Percentiles rank a stretch among this genome's conserved stretches.
These are phyloP conservation scores for Eira barbara DNA, from an alignment of 2,113 vertebrate genomes.

Conservation along the genomic window DNA sequence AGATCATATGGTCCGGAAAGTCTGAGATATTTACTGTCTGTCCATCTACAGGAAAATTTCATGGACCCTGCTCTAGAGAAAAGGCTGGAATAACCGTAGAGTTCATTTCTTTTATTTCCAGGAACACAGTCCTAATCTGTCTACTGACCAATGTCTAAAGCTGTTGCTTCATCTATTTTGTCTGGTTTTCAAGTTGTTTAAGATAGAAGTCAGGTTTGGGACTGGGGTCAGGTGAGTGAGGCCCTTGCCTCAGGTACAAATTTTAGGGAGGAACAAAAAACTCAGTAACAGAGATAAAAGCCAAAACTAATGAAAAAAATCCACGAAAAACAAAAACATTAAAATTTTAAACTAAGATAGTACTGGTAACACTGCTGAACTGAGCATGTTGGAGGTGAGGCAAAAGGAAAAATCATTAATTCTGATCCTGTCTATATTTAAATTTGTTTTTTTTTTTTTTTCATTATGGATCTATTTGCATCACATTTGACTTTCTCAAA, in stretches of 20 bases:
- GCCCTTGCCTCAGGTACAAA: background rate
- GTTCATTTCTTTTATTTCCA: background rate
- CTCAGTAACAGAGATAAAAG: background rate
- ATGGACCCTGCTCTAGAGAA: background rate
- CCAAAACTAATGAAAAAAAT: background rate
- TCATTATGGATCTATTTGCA: background rate
- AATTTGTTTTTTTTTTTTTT: background rate
- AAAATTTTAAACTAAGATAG: background rate
- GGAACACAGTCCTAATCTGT: background rate
- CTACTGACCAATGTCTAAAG: background rate
- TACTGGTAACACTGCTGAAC: too few relatives aligned
- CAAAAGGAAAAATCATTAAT: background rate
- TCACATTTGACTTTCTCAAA: background rate
- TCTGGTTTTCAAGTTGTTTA: background rate
- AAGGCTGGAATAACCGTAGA: rapidly evolving
- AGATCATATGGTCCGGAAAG: background rate
- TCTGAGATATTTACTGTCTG: background rate
- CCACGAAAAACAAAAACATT: background rate
- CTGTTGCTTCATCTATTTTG: background rate
- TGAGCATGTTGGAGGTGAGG: background rate
- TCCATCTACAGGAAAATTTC: background rate
- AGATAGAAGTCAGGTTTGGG: background rate
- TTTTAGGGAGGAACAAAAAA: background rate
- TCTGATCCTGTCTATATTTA: background rate
- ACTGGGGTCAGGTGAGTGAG: background rate